Evolutionary conservation across 2,797 vertebrate genomes (phyloP), one percentile per base, ranked within the genome.

Genomic region (Rhinatrema bivittatum): DNA sequence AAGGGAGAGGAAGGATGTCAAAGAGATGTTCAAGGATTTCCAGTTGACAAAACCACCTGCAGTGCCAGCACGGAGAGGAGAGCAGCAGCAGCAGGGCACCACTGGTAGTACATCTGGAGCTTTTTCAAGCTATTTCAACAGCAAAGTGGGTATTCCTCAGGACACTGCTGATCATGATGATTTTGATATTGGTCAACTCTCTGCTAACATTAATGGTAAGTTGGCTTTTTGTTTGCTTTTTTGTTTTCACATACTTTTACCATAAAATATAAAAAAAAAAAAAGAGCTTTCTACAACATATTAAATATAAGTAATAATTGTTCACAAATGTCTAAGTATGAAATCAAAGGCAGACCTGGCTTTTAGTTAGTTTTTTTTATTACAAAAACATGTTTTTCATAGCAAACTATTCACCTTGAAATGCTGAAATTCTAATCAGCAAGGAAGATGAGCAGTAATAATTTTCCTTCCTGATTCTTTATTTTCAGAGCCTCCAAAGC

Each of bases 11-110:
- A 98, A 92, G 50, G 84, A 85, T 11, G 76, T 96, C 30, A 96
- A 91, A 64, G 91, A 96, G 50, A 96, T 98, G 95, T 98, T 99
- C 62, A 98, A 93, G 72, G 87, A 96, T 64, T 96, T 97, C 65
- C 90, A 93, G 42, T 50, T 97, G 16, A 82, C 81, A 46, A 94
- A 94, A 36, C 91, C 87, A 5, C 94, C 91, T 2, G 87, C 87
- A 14, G 84, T 94, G 27, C 89, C 92, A 10, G 87, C 89, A 0
- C 85, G 82, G 52, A 82, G 74, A 56, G 84, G 72, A 56, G 83
- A 86, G 73, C 68, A 67, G 81, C 77, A 50, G 45, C n/a, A 63
- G 51, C 62, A 70, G 5, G 56, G 79, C 21, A 59, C 36, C 29
- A 20, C 48, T 6, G 14, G 65, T 24, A 72, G 56, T 40, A 35